Percentiles rank a stretch among this genome's conserved stretches.
phyloP scores from a whole-genome alignment of 1,140 invertebrate genomes.

The Nebria ingens region DNA sequence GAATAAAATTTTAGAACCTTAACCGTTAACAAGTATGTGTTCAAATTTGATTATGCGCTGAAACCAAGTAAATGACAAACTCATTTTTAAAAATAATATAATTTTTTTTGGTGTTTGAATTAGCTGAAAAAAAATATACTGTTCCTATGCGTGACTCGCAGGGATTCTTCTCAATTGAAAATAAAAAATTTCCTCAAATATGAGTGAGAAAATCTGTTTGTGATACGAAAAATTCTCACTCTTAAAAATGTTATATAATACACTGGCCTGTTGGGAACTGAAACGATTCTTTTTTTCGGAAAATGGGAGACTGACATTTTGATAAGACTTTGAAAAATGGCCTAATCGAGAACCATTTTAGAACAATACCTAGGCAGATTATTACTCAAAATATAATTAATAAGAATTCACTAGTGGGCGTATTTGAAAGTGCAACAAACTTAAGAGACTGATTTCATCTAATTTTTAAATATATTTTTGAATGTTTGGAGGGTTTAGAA shows the following conservation, averaged over 20 bases:
- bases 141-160: too few relatives aligned
- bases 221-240: constrained; percentile 2
- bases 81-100: too few relatives aligned
- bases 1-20: too few relatives aligned
- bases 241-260: neutral
- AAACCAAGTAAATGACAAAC: too few relatives aligned
- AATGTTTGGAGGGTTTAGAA: neutral
- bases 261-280: neutral
- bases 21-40: too few relatives aligned
- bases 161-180: too few relatives aligned
- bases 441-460: constrained; percentile 5
- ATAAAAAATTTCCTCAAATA: neutral
- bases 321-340: constrained; percentile 6
- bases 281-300: neutral
- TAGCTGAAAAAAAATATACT: too few relatives aligned
- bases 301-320: neutral
- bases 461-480: constrained; percentile 1
- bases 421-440: constrained; percentile 2
- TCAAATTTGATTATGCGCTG: too few relatives aligned
- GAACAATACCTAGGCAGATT: neutral
- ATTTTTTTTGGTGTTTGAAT: too few relatives aligned
- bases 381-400: too few relatives aligned
- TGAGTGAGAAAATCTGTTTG: constrained; percentile 9
- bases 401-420: neutral
- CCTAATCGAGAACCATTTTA: constrained; percentile 2